Base-by-base conservation (phyloP, 2,888 invertebrate species). In the Stenurella melanura region DNA sequence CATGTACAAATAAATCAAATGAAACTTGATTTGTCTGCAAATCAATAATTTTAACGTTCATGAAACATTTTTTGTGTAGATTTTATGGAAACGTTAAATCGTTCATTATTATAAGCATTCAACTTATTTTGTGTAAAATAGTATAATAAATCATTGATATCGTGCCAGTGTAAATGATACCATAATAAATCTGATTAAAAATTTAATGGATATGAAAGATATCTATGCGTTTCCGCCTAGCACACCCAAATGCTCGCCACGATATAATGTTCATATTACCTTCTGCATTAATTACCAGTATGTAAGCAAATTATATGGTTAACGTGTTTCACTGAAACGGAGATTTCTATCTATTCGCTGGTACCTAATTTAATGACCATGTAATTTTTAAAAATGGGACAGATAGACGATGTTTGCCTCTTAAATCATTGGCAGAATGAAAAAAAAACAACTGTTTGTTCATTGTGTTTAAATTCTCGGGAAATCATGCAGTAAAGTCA, bases 301-400 rank as follows among this genome's bases (percentile, higher is more conserved):
- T 76, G 78, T 74, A 78, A 76, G 73, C 76, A 76, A 78, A 76
- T 74, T 50, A 50, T 73, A 63, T 17, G 38, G 78, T 70, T 69
- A 73, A 68, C 75, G 75, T 75, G 77, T 76, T 76, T 63, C n/a
- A 50, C 50, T 50, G 50, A n/a, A 50, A 50, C 50, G 12, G n/a
- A 15, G 15, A 50, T 50, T 50, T 50, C n/a, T 50, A n/a, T 50
- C n/a, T 50, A 6, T 50, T 50, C 6, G 50, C n/a, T 50, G 50
- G 15, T 50, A 50, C 15, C 15, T 50, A 50, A 15, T 42, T 42
- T 42, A 42, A 50, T 50, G n/a, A n/a, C 50, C 5, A 6, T 0
- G n/a, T 26, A 50, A n/a, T n/a, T 34, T 50, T 50, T n/a, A 50
- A 50, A 50, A n/a, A 50, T n/a, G 15, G 4, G 15, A 15, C 42